phyloP scores from a whole-genome alignment of 37 sponge, comb jelly and placozoan species.

The Diacarnus erythraeanus region DNA sequence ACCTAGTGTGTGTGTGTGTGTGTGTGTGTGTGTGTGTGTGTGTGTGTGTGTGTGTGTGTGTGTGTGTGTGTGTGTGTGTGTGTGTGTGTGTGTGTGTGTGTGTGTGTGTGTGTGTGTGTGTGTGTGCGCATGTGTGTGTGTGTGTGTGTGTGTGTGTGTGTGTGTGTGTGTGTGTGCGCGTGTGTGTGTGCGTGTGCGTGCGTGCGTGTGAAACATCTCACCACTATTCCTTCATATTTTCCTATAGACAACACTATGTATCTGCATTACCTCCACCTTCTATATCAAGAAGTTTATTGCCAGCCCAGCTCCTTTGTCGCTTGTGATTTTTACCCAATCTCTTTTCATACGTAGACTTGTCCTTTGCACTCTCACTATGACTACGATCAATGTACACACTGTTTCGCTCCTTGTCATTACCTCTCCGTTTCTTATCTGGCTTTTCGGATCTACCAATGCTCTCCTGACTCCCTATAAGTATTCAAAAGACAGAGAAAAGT shows the following conservation, averaged over 20 bases:
- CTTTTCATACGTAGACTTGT: not conserved
- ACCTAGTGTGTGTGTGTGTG: too few relatives aligned
- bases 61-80: constrained; percentile 21
- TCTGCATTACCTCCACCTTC: too few relatives aligned
- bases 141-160: constrained; percentile 7
- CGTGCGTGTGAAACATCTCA: too few relatives aligned
- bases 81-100: constrained; percentile 13
- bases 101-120: constrained; percentile 22
- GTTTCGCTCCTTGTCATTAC: constrained; percentile 29
- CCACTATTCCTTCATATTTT: too few relatives aligned
- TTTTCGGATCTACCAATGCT: constrained; percentile 31
- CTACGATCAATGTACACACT: constrained; percentile 40
- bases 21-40: too few relatives aligned
- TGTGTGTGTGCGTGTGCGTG: too few relatives aligned
- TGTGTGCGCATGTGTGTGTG: constrained; percentile 37
- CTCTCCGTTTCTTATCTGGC: constrained; percentile 21
- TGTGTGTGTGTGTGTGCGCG: too few relatives aligned
- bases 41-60: not conserved
- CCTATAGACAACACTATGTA: too few relatives aligned
- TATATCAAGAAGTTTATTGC: constrained; percentile 37
- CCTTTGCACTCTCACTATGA: constrained; percentile 10
- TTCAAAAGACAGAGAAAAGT: not conserved
- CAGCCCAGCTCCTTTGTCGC: constrained; percentile 76
- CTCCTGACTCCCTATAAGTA: constrained; percentile 28
- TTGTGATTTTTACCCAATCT: constrained; percentile 50